Conservation (phyloP, 2,797 vertebrate genomes). For the Dicrostonyx torquatus region DNA sequence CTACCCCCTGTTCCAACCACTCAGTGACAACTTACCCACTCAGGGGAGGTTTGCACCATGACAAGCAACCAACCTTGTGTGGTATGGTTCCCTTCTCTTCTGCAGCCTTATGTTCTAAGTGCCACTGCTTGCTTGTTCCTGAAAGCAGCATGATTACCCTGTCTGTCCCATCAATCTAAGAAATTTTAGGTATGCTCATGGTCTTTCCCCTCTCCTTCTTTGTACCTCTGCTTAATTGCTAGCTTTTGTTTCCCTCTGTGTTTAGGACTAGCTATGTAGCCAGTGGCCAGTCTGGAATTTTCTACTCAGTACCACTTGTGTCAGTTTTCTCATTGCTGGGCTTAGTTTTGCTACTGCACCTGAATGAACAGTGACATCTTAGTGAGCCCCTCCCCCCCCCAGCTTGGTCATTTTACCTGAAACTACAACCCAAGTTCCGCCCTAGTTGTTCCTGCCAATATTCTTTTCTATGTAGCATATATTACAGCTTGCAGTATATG, state of each 20-base stretch:
- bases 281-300: neutral
- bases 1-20: neutral
- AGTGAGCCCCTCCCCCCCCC: neutral
- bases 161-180: neutral
- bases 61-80: neutral
- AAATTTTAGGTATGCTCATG: neutral
- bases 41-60: neutral
- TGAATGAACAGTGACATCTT: neutral
- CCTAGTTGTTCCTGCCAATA: neutral
- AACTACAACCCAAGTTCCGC: neutral
- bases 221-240: neutral
- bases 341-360: neutral
- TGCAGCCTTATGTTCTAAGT: neutral
- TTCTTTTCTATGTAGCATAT: neutral
- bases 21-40: neutral
- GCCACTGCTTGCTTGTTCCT: neutral
- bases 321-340: neutral
- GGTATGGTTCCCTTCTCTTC: neutral
- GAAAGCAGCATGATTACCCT: neutral
- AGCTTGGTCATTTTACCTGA: neutral
- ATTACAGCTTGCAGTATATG: neutral
- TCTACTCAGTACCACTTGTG: neutral
- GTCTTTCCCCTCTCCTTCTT: neutral
- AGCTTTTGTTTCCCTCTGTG: neutral
- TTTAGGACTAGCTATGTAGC: neutral